These are phyloP conservation scores for Connochaetes taurinus DNA, from an alignment of 2,113 vertebrate genomes.

Conservation along the genomic window DNA sequence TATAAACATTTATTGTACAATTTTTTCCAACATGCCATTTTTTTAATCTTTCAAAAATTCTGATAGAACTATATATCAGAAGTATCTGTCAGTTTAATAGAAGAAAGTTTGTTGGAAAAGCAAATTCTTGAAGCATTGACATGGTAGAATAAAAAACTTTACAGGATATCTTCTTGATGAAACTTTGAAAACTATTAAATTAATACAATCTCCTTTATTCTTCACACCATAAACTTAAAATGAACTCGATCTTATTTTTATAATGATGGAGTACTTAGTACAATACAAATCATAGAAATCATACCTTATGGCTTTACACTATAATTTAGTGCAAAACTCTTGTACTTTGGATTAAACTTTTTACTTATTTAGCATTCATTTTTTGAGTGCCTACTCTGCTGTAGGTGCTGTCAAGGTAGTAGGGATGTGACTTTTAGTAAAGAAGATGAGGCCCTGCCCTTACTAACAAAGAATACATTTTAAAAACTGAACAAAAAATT, in stretches of 20 bases:
- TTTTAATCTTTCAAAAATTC: conserved; percentile 15
- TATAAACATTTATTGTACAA: neutral
- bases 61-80: neutral
- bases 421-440: neutral
- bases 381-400: neutral
- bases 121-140: neutral
- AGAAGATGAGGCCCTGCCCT: neutral
- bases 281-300: neutral
- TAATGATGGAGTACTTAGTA: neutral
- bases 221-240: neutral
- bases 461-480: neutral
- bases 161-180: neutral
- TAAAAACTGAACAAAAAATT: neutral
- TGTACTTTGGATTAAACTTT: neutral
- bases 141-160: neutral
- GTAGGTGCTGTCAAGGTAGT: neutral
- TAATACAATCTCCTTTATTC: neutral
- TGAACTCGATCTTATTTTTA: neutral
- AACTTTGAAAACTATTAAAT: neutral
- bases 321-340: neutral
- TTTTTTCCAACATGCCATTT: neutral
- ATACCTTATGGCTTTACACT: neutral
- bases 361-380: neutral
- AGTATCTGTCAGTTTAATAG: neutral
- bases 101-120: neutral